Evolutionary conservation across 2,888 invertebrate species (phyloP), one percentile per base, ranked within the genome.

Genomic region (Hydroisotoma schaefferi): DNA sequence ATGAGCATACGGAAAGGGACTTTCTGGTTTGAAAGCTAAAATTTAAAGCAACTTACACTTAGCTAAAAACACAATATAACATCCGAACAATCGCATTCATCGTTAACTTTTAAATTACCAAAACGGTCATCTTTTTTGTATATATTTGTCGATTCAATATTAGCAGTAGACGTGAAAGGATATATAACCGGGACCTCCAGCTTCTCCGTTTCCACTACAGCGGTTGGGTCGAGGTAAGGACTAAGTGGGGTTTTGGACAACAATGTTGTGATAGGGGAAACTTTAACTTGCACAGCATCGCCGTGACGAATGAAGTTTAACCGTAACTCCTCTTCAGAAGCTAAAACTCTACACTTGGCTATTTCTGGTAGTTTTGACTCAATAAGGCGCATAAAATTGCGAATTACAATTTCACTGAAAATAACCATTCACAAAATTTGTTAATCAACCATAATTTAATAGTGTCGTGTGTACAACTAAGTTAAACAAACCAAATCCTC

Each of bases 151-250:
- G 80, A 76, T 15, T 80, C 78, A 61, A 90, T 75, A 48, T 87
- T 85, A 55, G 90, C 81, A 1, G 86, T 86, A 57, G 84, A 84
- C 73, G 85, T 84, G 18, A 93, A 77, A 2, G 94, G 94, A 76
- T 82, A 81, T 63, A 94, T 78, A 75, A 86, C 81, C 6, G 90
- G 90, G 43, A 93, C 76, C 54, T 81, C 76, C 33, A 81, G 75
- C 61, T 79, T 78, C 22, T 80, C 76, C 10, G 82, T 80, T 61
- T 81, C 78, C 55, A 81, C 80, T 8, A 80, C 77, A 15, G 76
- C 76, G 18, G 74, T 69, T 67, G 75, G 73, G 27, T 76, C 74
- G 12, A 78, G 78, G 74, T 80, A 75, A 2, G 85, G 81, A 54
- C 80, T 78, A 23, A 93, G 76, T 0, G 86, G 83, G 55, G 80